A percentile compares a stretch with the other conserved stretches of the same genome.
phyloP scores from a whole-genome alignment of 2,888 invertebrate genomes.

The Drosophila bunnanda region DNA sequence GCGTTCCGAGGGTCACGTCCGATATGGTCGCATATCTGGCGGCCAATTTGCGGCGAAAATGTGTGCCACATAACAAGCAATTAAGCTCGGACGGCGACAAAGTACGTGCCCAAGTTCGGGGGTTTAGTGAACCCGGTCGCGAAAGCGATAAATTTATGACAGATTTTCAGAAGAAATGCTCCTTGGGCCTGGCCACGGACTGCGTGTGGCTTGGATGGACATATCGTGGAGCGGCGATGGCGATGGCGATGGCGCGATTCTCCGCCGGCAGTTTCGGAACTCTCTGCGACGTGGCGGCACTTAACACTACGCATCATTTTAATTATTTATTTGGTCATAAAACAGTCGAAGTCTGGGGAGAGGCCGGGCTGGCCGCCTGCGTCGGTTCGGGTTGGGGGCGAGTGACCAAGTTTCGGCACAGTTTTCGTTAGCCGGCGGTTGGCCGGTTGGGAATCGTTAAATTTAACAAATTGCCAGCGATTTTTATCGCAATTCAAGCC shows the following conservation, averaged over 20 bases:
- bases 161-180: constrained; percentile 76
- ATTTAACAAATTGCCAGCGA: constrained; percentile 80
- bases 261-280: constrained; percentile 28
- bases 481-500: constrained; percentile 71
- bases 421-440: constrained; percentile 59
- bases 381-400: constrained; percentile 31
- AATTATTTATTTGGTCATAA: constrained; percentile 80
- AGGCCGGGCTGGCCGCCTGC: constrained; percentile 23
- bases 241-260: constrained; percentile 12
- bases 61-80: constrained; percentile 77
- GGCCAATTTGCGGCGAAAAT: constrained; percentile 70
- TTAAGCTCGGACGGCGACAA: constrained; percentile 57
- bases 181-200: constrained; percentile 39
- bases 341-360: constrained; percentile 68
- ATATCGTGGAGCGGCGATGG: constrained; percentile 12
- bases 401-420: constrained; percentile 69
- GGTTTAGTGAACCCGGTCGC: constrained; percentile 69
- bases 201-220: constrained; percentile 66
- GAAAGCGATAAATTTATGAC: constrained; percentile 79
- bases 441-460: constrained; percentile 72
- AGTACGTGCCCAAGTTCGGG: constrained; percentile 56
- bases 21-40: constrained; percentile 55
- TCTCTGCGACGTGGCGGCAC: constrained; percentile 65
- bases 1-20: constrained; percentile 49
- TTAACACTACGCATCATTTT: constrained; percentile 79